phyloP scores from a whole-genome alignment of 2,888 invertebrate species.

The Macaria notata region DNA sequence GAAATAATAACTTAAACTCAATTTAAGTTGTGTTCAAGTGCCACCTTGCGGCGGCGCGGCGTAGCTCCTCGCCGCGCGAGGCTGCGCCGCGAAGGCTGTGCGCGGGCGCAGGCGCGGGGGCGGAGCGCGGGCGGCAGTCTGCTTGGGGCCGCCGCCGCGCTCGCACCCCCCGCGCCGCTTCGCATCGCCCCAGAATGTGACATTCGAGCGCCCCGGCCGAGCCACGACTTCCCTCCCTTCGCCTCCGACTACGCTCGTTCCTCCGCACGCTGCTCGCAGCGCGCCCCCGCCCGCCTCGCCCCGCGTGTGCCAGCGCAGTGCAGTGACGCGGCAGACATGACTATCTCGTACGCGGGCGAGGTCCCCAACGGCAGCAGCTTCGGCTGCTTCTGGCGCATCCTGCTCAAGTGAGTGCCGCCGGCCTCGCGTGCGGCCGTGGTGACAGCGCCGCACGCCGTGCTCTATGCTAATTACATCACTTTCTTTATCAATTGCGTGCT shows the following conservation, averaged over 20 bases:
- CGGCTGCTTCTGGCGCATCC: constrained; percentile 95
- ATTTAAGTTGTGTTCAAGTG: not conserved
- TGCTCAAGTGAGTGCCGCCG: constrained; percentile 89
- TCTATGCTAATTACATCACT: too few relatives aligned
- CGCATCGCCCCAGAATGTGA: constrained; percentile 77
- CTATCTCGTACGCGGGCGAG: constrained; percentile 94
- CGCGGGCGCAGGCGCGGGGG: not conserved
- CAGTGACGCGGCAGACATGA: constrained; percentile 84
- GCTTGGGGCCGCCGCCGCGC: constrained; percentile 45
- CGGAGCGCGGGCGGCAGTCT: not conserved
- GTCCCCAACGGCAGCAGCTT: constrained; percentile 96
- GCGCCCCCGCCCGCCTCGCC: constrained; percentile 61
- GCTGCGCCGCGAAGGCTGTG: constrained; percentile 2
- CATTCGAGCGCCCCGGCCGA: constrained; percentile 62
- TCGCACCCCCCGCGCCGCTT: constrained; percentile 62
- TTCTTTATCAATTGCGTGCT: too few relatives aligned
- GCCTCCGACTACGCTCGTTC: constrained; percentile 61
- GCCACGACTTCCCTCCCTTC: constrained; percentile 65
- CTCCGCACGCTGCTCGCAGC: constrained; percentile 66
- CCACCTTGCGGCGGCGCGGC: constrained; percentile 5
- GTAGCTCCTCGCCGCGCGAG: not conserved
- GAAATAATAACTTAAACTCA: too few relatives aligned
- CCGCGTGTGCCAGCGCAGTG: constrained; percentile 64
- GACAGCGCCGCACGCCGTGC: constrained; percentile 30
- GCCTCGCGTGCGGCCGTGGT: constrained; percentile 55